Evolutionary conservation across 2,888 invertebrate species (phyloP).

Genomic region (Oasisia sp.): DNA sequence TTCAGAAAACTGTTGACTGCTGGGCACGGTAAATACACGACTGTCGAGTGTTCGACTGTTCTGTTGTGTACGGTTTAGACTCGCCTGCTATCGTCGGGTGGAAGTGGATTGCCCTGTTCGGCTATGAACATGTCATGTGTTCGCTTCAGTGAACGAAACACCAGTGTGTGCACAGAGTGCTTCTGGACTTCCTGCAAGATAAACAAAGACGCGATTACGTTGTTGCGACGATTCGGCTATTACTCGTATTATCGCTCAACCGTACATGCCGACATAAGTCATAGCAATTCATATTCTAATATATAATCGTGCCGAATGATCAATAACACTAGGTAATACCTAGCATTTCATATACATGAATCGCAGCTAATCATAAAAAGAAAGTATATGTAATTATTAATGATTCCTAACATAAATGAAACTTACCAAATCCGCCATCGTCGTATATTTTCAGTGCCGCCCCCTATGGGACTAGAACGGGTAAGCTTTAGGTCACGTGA

Average conservation of each 20-base stretch:
- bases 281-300: background rate
- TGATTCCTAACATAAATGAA: background rate
- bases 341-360: background rate
- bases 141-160: conserved; percentile 94
- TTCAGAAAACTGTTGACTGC: too few relatives aligned
- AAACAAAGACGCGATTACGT: conserved; percentile 29
- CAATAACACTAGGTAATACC: background rate
- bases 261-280: background rate
- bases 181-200: conserved; percentile 77
- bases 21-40: conserved; percentile 23
- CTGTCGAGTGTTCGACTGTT: too few relatives aligned
- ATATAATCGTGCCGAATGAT: background rate
- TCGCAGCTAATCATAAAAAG: background rate
- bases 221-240: background rate
- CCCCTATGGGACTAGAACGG: background rate
- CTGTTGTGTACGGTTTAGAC: conserved; percentile 24
- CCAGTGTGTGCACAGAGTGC: conserved; percentile 95
- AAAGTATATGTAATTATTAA: background rate
- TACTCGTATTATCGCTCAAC: background rate
- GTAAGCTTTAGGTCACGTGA: background rate
- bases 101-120: conserved; percentile 85
- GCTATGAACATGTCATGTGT: conserved; percentile 97
- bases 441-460: background rate
- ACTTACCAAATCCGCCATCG: conserved; percentile 11
- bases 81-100: conserved; percentile 85